Conservation (phyloP, 2,888 invertebrate genomes). For the Drosophila birchii region DNA sequence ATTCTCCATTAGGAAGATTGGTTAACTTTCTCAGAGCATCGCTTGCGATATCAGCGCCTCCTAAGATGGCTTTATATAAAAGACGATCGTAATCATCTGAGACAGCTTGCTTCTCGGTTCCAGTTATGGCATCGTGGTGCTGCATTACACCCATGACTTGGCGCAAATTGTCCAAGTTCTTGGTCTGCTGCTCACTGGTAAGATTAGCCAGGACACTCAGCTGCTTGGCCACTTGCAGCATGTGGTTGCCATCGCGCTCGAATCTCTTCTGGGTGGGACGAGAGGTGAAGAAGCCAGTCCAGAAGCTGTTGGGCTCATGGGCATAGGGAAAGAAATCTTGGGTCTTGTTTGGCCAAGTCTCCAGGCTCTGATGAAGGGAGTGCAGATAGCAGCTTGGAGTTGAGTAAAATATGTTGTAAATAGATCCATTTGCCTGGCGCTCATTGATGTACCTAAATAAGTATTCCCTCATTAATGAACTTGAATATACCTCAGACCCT, state of each 20-base stretch:
- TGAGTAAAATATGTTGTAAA: constrained; percentile 92
- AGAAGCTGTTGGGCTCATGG: constrained; percentile 92
- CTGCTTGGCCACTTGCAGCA: constrained; percentile 91
- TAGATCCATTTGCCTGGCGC: constrained; percentile 86
- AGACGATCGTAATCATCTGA: constrained; percentile 94
- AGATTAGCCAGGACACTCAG: constrained; percentile 88
- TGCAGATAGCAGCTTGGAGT: constrained; percentile 94
- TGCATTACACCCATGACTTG: constrained; percentile 88
- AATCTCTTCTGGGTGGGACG: constrained; percentile 92
- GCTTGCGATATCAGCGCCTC: constrained; percentile 84
- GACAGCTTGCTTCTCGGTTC: constrained; percentile 94
- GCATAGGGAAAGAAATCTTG: constrained; percentile 98
- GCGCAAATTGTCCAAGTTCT: constrained; percentile 86
- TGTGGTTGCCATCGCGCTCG: constrained; percentile 90
- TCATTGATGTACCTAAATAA: constrained; percentile 78
- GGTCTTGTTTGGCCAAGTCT: constrained; percentile 88
- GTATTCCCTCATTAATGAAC: not conserved
- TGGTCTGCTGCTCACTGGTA: constrained; percentile 45
- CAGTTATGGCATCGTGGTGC: constrained; percentile 95
- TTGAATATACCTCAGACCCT: accelerated
- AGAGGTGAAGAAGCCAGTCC: constrained; percentile 97
- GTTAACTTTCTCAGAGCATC: constrained; percentile 70
- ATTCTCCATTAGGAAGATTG: constrained; percentile 73
- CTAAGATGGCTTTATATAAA: constrained; percentile 89
- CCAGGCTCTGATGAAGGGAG: constrained; percentile 86